Percentiles rank a stretch among this genome's conserved stretches.
phyloP scores from a whole-genome alignment of 2,888 invertebrate genomes.

The Lepidonotus clava region DNA sequence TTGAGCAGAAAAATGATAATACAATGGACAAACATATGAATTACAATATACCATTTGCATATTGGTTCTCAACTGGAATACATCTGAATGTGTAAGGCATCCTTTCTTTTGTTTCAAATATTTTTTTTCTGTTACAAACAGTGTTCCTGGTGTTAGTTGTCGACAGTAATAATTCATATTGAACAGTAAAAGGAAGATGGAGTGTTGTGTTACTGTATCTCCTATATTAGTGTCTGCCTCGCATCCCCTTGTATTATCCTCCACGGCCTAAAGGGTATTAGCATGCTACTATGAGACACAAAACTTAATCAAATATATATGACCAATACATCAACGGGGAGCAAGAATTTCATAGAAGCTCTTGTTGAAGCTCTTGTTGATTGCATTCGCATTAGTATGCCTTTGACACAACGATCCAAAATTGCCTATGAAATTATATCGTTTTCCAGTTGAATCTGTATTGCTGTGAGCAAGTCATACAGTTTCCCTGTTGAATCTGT shows the following conservation, averaged over 20 bases:
- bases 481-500: too few relatives aligned
- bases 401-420: background rate
- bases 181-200: background rate
- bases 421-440: too few relatives aligned
- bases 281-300: background rate
- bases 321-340: background rate
- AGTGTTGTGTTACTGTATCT: background rate
- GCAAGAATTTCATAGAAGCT: background rate
- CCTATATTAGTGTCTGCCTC: background rate
- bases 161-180: background rate
- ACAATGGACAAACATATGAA: too few relatives aligned
- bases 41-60: too few relatives aligned
- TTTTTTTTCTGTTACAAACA: background rate
- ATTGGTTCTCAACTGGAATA: background rate
- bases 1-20: too few relatives aligned
- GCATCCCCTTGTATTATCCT: background rate
- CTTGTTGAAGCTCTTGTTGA: too few relatives aligned
- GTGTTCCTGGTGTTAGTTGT: background rate
- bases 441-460: too few relatives aligned
- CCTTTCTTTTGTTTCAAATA: background rate
- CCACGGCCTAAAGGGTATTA: background rate
- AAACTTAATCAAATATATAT: too few relatives aligned
- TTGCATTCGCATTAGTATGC: too few relatives aligned
- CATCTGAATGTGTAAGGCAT: background rate
- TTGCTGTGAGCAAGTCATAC: too few relatives aligned